Base-by-base conservation (phyloP, 2,113 vertebrate genomes). In the Syngnathus scovelli region DNA sequence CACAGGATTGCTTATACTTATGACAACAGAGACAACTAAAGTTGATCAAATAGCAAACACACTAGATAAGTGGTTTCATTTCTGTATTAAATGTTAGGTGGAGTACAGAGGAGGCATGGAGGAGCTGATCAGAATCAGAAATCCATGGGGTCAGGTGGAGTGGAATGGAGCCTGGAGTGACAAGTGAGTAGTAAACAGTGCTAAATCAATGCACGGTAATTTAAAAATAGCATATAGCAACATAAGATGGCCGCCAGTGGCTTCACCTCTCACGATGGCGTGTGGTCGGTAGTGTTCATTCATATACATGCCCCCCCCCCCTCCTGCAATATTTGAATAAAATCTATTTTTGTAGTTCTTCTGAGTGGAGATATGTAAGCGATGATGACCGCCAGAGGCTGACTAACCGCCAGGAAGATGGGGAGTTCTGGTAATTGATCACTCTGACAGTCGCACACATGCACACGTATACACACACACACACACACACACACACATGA, bases 101-200 rank as follows among this genome's bases (percentile, higher is more conserved):
- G 58, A 70, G 1, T 80, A 48, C 67, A 69, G 52, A 51, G 78
- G 84, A 56, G 52, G 75, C 10, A 55, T 0, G 33, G 75, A 70
- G 68, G 7, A 84, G 72, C 77, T 87, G 62, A 64, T 89, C 54
- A 76, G 87, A 48, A 74, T 89, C 21, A 76, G 93, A 83, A 96
- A 95, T 80, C 94, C 93, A 0, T 95, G 94, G 93, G 95, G 94
- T 49, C 77, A 93, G 80, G 88, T 92, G 88, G 93, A 96, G 80
- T 95, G 94, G 93, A 93, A 83, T 0, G 95, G 94, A 80, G 86
- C 92, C 72, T 96, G 95, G 95, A 94, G 93, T 49, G 93, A 95
- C 70, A 74, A 80, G 93, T 94, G 86, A 69, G 89, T 88, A 61
- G 10, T 37, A 37, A 39, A 39, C 7, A 38, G 52, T 4, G 52